Conservation (phyloP, 2,113 vertebrate species). For the Centropus unirufus region DNA sequence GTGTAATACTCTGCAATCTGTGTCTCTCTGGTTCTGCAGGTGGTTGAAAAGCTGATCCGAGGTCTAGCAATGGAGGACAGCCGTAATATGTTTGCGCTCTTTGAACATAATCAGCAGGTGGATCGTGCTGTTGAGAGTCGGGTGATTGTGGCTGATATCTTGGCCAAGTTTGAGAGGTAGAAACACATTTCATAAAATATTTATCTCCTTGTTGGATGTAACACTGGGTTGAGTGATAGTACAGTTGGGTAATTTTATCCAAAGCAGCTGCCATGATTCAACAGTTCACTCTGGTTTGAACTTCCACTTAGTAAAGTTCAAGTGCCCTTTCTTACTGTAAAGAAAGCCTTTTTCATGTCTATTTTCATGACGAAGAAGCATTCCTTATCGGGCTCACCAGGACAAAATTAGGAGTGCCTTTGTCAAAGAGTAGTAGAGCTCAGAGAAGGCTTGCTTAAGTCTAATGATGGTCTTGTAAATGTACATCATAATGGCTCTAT, state of each 20-base stretch:
- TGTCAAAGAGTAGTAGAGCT: background rate
- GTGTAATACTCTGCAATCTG: background rate
- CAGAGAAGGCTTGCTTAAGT: background rate
- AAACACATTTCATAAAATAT: background rate
- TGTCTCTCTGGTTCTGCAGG: constrained; percentile 29
- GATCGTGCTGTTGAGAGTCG: constrained; percentile 76
- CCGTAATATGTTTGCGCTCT: constrained; percentile 77
- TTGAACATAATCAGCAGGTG: constrained; percentile 71
- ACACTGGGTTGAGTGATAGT: background rate
- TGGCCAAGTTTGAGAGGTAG: constrained; percentile 80
- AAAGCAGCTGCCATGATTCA: background rate
- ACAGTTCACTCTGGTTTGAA: background rate
- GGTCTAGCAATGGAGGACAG: constrained; percentile 78
- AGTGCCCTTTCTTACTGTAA: background rate
- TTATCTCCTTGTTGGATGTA: background rate
- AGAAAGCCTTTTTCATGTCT: background rate
- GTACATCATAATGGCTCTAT: background rate
- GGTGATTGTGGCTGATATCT: constrained; percentile 77
- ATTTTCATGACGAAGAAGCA: background rate
- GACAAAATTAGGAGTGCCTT: background rate
- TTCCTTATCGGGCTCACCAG: background rate
- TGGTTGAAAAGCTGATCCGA: constrained; percentile 78
- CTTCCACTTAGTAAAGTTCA: background rate
- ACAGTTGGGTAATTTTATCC: background rate
- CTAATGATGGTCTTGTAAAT: background rate